Conservation (phyloP, 2,888 invertebrate genomes). For the Dynastes maya region DNA sequence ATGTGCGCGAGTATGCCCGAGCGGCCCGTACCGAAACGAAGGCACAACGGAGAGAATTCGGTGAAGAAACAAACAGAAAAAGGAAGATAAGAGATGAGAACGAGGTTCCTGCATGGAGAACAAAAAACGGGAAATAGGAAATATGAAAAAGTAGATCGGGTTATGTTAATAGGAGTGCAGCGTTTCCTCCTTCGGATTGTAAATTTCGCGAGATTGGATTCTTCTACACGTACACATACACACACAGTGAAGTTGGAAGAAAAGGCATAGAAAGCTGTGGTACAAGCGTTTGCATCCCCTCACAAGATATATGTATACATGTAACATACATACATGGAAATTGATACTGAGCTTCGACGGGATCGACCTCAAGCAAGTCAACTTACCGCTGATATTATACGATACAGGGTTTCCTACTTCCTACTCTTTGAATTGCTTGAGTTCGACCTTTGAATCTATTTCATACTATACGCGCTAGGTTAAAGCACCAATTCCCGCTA, state of each 20-base stretch:
- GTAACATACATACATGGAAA: slow-evolving; percentile 45
- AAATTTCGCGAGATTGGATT: slow-evolving; percentile 40
- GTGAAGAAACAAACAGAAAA: neutral
- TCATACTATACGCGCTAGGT: neutral
- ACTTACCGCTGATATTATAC: neutral
- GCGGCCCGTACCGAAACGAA: neutral
- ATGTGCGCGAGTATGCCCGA: neutral
- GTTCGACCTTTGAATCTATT: neutral
- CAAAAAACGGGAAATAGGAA: slow-evolving; percentile 7
- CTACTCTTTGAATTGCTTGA: neutral
- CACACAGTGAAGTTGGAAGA: neutral
- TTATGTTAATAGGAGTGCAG: slow-evolving; percentile 32
- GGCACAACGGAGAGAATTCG: neutral
- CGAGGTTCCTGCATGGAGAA: neutral
- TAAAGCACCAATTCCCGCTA: too few relatives aligned
- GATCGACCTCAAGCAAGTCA: slow-evolving; percentile 20
- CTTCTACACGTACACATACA: neutral
- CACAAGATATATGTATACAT: neutral
- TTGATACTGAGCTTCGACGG: slow-evolving; percentile 48
- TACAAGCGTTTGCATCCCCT: neutral
- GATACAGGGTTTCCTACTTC: neutral
- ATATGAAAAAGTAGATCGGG: slow-evolving; percentile 37
- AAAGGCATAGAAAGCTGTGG: neutral
- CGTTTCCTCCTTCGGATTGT: slow-evolving; percentile 29
- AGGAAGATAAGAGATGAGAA: neutral